These are phyloP conservation scores for Syngnathus rostellatus DNA, from an alignment of 2,797 vertebrate genomes.

Conservation along the genomic window DNA sequence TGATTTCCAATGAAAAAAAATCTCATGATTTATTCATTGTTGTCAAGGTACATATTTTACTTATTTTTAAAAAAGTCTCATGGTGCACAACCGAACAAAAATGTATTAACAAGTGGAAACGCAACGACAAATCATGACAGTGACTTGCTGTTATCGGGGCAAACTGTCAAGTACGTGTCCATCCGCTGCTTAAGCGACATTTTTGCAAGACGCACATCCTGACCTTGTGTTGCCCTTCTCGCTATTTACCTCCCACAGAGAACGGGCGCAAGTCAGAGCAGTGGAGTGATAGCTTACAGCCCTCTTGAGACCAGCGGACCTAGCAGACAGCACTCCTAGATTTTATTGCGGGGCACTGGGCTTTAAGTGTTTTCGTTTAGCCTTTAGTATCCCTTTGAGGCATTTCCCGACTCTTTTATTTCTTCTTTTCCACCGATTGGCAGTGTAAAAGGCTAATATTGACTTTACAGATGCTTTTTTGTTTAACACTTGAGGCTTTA, in stretches of 20 bases:
- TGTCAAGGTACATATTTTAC: neutral
- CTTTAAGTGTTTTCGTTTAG: slow-evolving; percentile 42
- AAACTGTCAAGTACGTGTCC: slow-evolving; percentile 15
- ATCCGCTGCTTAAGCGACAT: slow-evolving; percentile 19
- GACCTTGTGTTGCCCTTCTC: slow-evolving; percentile 22
- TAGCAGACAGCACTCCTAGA: slow-evolving; percentile 30
- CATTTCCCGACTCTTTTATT: slow-evolving; percentile 35
- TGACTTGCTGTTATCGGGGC: slow-evolving; percentile 23
- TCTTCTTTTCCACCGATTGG: slow-evolving; percentile 35
- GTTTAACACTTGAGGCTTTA: slow-evolving; percentile 41
- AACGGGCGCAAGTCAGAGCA: slow-evolving; percentile 35
- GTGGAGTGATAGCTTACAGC: slow-evolving; percentile 38
- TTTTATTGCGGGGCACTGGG: slow-evolving; percentile 13
- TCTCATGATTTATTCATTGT: too few relatives aligned
- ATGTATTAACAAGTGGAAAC: too few relatives aligned
- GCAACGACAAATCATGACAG: slow-evolving; percentile 1
- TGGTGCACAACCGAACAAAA: neutral
- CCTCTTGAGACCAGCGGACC: slow-evolving; percentile 27
- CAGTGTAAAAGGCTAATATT: slow-evolving; percentile 53
- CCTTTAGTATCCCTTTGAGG: slow-evolving; percentile 23
- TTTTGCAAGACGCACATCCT: slow-evolving; percentile 33
- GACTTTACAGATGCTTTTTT: slow-evolving; percentile 57
- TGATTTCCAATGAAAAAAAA: neutral
- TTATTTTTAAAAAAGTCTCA: neutral
- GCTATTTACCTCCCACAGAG: slow-evolving; percentile 50